Base-by-base conservation (phyloP, 2,888 invertebrate species). In the Acleris cristana region DNA sequence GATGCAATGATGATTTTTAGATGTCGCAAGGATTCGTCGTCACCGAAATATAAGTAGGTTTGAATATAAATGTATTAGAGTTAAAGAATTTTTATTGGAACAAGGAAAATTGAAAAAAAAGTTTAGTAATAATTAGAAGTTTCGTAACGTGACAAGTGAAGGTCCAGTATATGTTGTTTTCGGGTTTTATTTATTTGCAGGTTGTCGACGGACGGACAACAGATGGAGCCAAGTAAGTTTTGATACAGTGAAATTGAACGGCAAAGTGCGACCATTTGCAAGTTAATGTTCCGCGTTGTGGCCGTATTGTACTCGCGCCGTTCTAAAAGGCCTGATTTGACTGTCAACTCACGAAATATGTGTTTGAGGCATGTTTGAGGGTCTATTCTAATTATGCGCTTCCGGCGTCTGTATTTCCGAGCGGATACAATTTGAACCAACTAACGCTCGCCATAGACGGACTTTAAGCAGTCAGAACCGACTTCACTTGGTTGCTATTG, bases 31-130 rank as follows among this genome's bases (percentile, higher is more conserved):
- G 14, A 21, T 51, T 30, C 55, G 16, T 19, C 6, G 57, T 51
- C 61, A 57, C 61, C 34, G 52, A 45, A 57, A 44, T 66, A 63
- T 51, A 45, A 57, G 58, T 67, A 67, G 62, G 62, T 63, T 67
- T 67, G 62, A 67, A 65, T 65, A 59, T 67, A 58, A 63, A 26
- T 67, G 67, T 67, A 57, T 53, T 66, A 67, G 67, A 58, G 18
- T 70, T 70, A 73, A 70, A 69, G 65, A 67, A 66, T 72, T 69
- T 72, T 72, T 72, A 73, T 70, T 70, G 34, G 64, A 70, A 73
- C 52, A 56, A 66, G 61, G 71, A 74, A 64, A 64, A 60, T 63
- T 51, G 67, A 73, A 74, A 73, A 73, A 54, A 58, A 56, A 67
- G 49, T 54, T 49, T 72, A 70, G 69, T 54, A 30, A 34, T 60